phyloP scores from a whole-genome alignment of 2,888 invertebrate genomes.

The Merodon equestris region DNA sequence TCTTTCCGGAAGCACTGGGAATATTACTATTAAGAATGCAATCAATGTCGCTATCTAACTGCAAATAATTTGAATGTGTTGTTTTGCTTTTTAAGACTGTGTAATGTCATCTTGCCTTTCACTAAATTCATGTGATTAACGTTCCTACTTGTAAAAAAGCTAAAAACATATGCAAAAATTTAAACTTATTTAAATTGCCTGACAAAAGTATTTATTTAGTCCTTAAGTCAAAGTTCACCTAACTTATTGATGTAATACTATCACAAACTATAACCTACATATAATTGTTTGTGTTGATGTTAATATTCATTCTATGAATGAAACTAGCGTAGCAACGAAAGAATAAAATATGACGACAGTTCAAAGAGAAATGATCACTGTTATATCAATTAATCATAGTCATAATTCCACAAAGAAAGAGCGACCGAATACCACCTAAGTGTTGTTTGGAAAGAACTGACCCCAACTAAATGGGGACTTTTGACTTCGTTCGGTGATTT shows the following conservation, averaged over 20 bases:
- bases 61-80: neutral
- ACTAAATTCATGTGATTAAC: slow-evolving; percentile 27
- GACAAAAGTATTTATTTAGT: no score
- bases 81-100: slow-evolving; percentile 26
- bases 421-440: no score
- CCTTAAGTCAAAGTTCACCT: no score
- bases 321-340: slow-evolving; percentile 3
- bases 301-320: slow-evolving; percentile 63
- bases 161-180: neutral
- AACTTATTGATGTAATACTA: no score
- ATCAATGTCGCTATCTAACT: slow-evolving; percentile 73
- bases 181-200: no score
- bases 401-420: no score
- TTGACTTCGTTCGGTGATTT: no score
- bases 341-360: no score
- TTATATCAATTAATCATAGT: no score
- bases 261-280: neutral
- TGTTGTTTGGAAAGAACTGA: no score
- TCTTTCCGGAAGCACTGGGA: slow-evolving; percentile 72
- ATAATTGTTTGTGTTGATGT: neutral
- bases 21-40: slow-evolving; percentile 74
- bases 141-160: slow-evolving; percentile 33
- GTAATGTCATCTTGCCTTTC: slow-evolving; percentile 40
- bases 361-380: no score
- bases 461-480: no score